Percentiles rank a stretch among this genome's conserved stretches.
Conservation (phyloP, 2,797 vertebrate species). For the Chiloscyllium punctatum region DNA sequence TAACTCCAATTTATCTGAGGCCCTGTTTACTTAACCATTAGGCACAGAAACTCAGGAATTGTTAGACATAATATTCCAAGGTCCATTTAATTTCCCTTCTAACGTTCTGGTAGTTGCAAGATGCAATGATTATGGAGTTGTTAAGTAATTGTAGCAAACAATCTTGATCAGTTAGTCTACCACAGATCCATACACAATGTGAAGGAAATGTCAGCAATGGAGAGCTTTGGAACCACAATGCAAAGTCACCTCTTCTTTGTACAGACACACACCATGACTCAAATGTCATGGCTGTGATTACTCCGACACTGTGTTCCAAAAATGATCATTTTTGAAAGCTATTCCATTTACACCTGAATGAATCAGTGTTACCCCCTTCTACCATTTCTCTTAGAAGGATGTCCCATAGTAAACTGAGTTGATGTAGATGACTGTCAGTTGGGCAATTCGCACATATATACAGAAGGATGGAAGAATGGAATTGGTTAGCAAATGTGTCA, state of each 20-base stretch:
- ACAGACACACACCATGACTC: not conserved
- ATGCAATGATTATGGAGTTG: not conserved
- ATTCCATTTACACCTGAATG: not conserved
- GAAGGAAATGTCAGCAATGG: not conserved
- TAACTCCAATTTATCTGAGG: conserved; percentile 12
- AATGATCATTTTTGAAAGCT: not conserved
- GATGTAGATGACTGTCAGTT: too few species aligned
- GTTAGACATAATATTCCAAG: not conserved
- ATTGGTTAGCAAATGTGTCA: too few species aligned
- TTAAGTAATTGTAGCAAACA: not conserved
- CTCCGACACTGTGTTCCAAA: not conserved
- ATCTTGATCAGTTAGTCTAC: not conserved
- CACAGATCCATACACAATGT: not conserved
- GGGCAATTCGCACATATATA: not conserved
- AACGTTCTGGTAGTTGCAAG: not conserved
- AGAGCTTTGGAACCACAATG: too few species aligned
- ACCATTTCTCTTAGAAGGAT: not conserved
- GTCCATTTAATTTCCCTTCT: not conserved
- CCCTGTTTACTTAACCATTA: not conserved
- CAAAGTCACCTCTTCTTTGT: not conserved
- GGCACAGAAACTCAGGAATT: not conserved
- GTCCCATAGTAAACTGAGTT: not conserved
- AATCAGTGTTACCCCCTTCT: not conserved
- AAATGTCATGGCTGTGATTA: not conserved
- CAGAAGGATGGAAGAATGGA: not conserved